Base-by-base conservation (phyloP, 2,113 vertebrate genomes). In the Cebidichthys violaceus region DNA sequence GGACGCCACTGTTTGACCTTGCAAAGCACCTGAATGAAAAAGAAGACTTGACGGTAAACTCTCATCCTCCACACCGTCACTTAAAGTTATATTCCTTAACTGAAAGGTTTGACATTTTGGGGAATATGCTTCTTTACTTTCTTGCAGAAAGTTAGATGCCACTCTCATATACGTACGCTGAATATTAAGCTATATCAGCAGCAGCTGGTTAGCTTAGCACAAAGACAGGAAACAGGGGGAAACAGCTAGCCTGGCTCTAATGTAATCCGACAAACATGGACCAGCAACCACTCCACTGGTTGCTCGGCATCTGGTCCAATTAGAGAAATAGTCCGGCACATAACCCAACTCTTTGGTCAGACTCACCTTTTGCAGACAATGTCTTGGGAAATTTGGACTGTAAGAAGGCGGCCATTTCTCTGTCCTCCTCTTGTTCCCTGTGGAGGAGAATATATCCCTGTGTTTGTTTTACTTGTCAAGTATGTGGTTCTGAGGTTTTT, bases 391-490 rank as follows among this genome's bases (percentile, higher is more conserved):
- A 93, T 88, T 95, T 96, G 50, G 92, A 95, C 88, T 96, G 94
- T 88, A 97, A 90, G 91, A 97, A 97, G 9, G 95, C 95, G 0
- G 95, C 95, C 97, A 98, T 98, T 68, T 97, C 97, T 89, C 95
- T 95, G 92, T 98, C 97, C 80, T 97, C 97, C 79, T 97, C 97
- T 87, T 91, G 91, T 84, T 97, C 97, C 88, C 97, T 98, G 92
- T 47, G 20, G 79, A 78, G 88, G 70, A 89, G n/a, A 67, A 61
- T 5, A 74, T 4, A 10, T 62, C 13, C 0, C 52, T 45, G 4
- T n/a, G 24, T 33, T 3, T 33, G 33, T 69, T 59, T 69, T 68
- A 0, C 0, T 18, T 68, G 61, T 37, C 20, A 47, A n/a, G 31
- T 18, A 52, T 8, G 2, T 1, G 20, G 6, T 39, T 67, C 47